Evolutionary conservation across 2,888 invertebrate species (phyloP), one percentile per base, ranked within the genome.

Genomic region (Hirtodrosophila alboralis): DNA sequence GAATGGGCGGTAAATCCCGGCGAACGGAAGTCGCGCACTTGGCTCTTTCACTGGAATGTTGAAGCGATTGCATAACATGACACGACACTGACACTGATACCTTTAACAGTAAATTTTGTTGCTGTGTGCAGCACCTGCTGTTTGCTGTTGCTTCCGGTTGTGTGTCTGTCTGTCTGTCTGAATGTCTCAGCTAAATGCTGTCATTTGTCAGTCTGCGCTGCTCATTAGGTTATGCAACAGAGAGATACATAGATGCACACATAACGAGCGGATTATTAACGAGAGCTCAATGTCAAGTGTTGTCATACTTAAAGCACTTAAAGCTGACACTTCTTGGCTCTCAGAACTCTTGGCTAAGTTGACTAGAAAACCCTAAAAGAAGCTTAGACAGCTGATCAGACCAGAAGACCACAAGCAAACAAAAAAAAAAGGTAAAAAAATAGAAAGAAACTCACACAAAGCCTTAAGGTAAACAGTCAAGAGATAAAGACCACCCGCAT

Each of bases 171-270:
- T 49, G 37, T 60, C 47, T 53, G 53, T 18, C 18, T 18, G n/a
- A n/a, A n/a, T n/a, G 18, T 18, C 18, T 18, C 18, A 54, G 47
- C 52, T 70, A 74, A 81, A 59, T 44, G 78, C 49, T 56, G 63
- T 47, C 78, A 70, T 81, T 84, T 56, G 59, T 60, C 62, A 51
- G 44, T 33, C 37, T 13, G 27, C 41, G 52, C 40, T 56, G 67
- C 76, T 75, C 75, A 84, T 78, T 84, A 84, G 47, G 74, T 78
- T 78, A 84, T 80, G 84, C 81, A 80, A 77, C 38, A 18, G 10
- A 33, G 26, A 27, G 4, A 18, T 18, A 18, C 44, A 60, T 54
- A 23, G 6, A 44, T 52, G 34, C 43, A 49, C 43, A 49, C 45
- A 53, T 43, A 57, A 53, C 45, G 65, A 65, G 56, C 51, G 49